Evolutionary conservation across 2,113 vertebrate species (phyloP).

Genomic region (Elephas maximus): DNA sequence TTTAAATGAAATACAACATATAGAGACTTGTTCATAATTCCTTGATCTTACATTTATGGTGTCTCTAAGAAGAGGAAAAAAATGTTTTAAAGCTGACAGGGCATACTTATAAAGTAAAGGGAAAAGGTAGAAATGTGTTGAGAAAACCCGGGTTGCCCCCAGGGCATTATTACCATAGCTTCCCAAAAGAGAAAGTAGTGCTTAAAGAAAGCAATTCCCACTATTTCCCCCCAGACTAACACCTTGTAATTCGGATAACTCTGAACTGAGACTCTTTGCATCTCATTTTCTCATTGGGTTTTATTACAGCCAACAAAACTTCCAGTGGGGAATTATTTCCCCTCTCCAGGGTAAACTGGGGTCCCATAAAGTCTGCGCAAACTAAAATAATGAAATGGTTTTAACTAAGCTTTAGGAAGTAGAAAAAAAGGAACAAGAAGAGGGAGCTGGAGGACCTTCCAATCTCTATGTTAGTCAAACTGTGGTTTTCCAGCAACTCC

Average conservation of each 20-base stretch:
- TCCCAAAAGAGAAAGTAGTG: neutral
- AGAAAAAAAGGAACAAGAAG: neutral
- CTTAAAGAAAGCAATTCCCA: neutral
- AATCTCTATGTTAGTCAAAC: slow-evolving; percentile 13
- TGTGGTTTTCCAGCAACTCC: neutral
- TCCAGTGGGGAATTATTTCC: slow-evolving; percentile 65
- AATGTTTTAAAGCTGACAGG: neutral
- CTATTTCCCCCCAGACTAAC: slow-evolving; percentile 27
- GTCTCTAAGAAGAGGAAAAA: neutral
- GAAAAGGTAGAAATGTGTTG: neutral
- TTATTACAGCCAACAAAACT: slow-evolving; percentile 76
- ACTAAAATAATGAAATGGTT: slow-evolving; percentile 68
- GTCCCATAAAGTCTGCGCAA: slow-evolving; percentile 31
- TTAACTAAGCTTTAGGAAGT: slow-evolving; percentile 27
- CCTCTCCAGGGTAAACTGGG: slow-evolving; percentile 25
- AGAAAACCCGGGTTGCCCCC: neutral
- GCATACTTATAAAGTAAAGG: slow-evolving; percentile 1
- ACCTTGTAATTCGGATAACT: slow-evolving; percentile 69
- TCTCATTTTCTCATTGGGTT: slow-evolving; percentile 80
- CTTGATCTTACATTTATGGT: slow-evolving; percentile 1
- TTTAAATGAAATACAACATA: slow-evolving; percentile 2
- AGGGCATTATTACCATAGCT: neutral
- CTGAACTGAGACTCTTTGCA: neutral
- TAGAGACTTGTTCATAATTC: neutral
- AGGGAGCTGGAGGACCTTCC: neutral